phyloP scores from a whole-genome alignment of 1,140 invertebrate species.

The Ceratina calcarata region DNA sequence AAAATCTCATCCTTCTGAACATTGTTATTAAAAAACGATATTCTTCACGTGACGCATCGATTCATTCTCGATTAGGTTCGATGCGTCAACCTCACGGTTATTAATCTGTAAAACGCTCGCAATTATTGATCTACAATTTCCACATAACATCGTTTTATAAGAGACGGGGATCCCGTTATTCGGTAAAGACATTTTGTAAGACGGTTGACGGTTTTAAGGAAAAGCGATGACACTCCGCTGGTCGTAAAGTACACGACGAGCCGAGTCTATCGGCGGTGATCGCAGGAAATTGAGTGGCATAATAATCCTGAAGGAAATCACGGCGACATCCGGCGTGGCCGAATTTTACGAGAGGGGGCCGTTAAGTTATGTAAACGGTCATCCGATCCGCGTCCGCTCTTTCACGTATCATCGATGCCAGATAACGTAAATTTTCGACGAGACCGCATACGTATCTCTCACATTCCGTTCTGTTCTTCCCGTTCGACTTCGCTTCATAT shows the following conservation, averaged over 20 bases:
- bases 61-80: no score
- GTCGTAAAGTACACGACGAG: not conserved
- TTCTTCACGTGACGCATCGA: no score
- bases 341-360: conserved; percentile 43
- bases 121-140: no score
- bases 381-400: conserved; percentile 28
- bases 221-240: no score
- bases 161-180: no score
- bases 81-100: no score
- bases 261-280: not conserved
- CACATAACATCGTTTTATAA: no score
- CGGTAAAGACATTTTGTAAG: no score
- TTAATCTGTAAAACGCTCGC: no score
- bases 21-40: no score
- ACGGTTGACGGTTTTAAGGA: no score
- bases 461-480: not conserved
- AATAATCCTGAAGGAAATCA: conserved; percentile 43
- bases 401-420: conserved; percentile 42
- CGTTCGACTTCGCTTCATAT: not conserved
- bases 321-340: conserved; percentile 23
- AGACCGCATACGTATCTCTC: not conserved
- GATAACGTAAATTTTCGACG: conserved; percentile 40
- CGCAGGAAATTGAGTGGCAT: conserved; percentile 23
- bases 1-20: no score
- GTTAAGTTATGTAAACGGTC: conserved; percentile 54